Percentiles rank a stretch among this genome's conserved stretches.
These are phyloP conservation scores for Stomorhina lunata DNA, from an alignment of 2,888 invertebrate species.

Conservation along the genomic window DNA sequence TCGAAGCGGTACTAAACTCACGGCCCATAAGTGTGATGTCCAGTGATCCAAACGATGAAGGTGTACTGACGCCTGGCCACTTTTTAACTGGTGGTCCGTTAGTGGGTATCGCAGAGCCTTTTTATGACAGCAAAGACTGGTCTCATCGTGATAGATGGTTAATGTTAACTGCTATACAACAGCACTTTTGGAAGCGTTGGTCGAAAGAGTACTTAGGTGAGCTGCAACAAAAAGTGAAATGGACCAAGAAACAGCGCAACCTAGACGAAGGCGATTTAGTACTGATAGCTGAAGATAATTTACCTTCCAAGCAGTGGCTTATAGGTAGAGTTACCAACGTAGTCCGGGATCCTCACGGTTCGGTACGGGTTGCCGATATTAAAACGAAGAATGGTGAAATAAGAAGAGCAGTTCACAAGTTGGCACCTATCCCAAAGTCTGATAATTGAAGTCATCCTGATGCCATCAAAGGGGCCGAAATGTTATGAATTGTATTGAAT, in stretches of 20 bases:
- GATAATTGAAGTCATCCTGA: conserved; percentile 24
- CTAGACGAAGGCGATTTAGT: conserved; percentile 42
- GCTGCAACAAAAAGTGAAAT: conserved; percentile 42
- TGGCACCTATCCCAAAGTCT: conserved; percentile 25
- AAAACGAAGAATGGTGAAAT: conserved; percentile 11
- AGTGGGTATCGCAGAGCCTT: conserved; percentile 15
- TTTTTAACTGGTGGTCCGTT: conserved; percentile 58
- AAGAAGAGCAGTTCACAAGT: conserved; percentile 1
- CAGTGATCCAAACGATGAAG: conserved; percentile 59
- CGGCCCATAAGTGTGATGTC: conserved; percentile 51
- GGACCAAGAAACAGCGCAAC: conserved; percentile 47
- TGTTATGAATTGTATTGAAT: too few species aligned
- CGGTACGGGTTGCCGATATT: not conserved
- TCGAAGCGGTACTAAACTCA: conserved; percentile 57
- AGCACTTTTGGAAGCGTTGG: conserved; percentile 48
- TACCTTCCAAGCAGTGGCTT: conserved; percentile 24
- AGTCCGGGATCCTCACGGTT: not conserved
- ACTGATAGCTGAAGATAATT: conserved; percentile 27
- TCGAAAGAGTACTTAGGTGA: conserved; percentile 55
- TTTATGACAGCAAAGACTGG: not conserved
- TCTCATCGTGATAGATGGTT: conserved; percentile 2
- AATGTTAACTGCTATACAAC: conserved; percentile 15
- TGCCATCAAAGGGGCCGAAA: conserved; percentile 26
- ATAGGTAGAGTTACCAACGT: not conserved
- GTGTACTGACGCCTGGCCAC: conserved; percentile 56